phyloP scores from a whole-genome alignment of 2,888 invertebrate genomes.

The Drosophila mayaguana region DNA sequence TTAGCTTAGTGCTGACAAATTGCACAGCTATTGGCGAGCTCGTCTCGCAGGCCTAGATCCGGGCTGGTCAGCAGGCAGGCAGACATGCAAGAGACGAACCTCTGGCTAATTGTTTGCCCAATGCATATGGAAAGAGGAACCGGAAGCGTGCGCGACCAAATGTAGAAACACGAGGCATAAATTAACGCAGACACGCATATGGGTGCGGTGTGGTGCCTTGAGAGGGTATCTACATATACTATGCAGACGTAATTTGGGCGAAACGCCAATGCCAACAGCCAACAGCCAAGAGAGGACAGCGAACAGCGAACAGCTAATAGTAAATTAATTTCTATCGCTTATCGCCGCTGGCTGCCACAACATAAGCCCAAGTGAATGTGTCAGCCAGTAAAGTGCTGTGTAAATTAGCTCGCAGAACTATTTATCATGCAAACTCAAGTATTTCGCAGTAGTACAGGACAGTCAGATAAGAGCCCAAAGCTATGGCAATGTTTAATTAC shows the following conservation, averaged over 20 bases:
- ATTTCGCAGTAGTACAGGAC: conserved; percentile 67
- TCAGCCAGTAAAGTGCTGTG: conserved; percentile 77
- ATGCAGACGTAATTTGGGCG: conserved; percentile 63
- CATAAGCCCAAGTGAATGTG: conserved; percentile 59
- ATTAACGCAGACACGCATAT: conserved; percentile 51
- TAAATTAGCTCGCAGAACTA: conserved; percentile 74
- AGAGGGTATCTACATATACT: conserved; percentile 1
- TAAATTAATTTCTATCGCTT: conserved; percentile 76
- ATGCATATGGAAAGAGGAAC: conserved; percentile 56
- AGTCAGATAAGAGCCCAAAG: conserved; percentile 40
- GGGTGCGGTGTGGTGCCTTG: conserved; percentile 2
- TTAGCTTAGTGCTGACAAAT: conserved; percentile 80
- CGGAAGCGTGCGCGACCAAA: conserved; percentile 78
- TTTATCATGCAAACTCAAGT: conserved; percentile 56
- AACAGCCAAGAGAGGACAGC: conserved; percentile 46
- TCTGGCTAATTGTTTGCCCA: conserved; percentile 48
- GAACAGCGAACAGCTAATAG: conserved; percentile 66
- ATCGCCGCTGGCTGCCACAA: conserved; percentile 62
- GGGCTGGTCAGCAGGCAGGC: conserved; percentile 1
- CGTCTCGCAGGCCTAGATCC: conserved; percentile 19
- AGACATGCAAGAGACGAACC: conserved; percentile 44
- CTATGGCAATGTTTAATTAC: conserved; percentile 50
- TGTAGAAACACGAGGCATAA: conserved; percentile 78
- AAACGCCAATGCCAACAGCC: conserved; percentile 55
- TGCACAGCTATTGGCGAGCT: conserved; percentile 75